These are phyloP conservation scores for Prunella fulvescens DNA, from an alignment of 2,113 vertebrate genomes.

Conservation along the genomic window DNA sequence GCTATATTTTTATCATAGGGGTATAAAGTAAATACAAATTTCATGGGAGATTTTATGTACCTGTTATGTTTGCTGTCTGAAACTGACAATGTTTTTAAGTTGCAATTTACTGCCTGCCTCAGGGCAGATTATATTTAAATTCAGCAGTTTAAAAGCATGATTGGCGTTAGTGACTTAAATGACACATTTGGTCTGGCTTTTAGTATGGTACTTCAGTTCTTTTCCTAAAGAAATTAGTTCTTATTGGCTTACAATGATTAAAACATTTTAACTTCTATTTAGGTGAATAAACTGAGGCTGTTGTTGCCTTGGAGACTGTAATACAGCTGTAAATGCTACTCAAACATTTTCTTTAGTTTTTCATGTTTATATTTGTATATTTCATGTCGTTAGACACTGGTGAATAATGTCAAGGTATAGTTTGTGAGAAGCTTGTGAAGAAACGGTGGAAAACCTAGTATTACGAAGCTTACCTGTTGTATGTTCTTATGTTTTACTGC, in stretches of 20 bases:
- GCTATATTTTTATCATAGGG: background rate
- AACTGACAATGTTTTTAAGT: background rate
- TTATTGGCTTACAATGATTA: background rate
- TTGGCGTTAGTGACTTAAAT: background rate
- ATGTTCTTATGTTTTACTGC: background rate
- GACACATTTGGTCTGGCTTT: background rate
- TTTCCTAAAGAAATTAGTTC: background rate
- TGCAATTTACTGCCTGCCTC: background rate
- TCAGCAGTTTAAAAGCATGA: background rate
- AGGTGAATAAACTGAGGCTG: background rate
- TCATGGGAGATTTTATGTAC: background rate
- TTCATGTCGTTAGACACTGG: background rate
- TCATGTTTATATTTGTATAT: background rate
- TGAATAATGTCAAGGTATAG: background rate
- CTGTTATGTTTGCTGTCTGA: background rate
- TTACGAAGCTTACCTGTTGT: background rate
- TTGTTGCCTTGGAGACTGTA: background rate
- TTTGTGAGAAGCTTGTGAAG: background rate
- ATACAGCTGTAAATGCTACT: background rate
- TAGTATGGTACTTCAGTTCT: background rate
- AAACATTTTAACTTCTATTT: background rate
- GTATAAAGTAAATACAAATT: background rate
- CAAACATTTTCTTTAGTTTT: background rate
- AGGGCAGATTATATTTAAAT: background rate
- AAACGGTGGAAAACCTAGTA: accelerated